Evolutionary conservation across 2,888 invertebrate genomes (phyloP), one percentile per base, ranked within the genome.

Genomic region (Lasius fuliginosus): DNA sequence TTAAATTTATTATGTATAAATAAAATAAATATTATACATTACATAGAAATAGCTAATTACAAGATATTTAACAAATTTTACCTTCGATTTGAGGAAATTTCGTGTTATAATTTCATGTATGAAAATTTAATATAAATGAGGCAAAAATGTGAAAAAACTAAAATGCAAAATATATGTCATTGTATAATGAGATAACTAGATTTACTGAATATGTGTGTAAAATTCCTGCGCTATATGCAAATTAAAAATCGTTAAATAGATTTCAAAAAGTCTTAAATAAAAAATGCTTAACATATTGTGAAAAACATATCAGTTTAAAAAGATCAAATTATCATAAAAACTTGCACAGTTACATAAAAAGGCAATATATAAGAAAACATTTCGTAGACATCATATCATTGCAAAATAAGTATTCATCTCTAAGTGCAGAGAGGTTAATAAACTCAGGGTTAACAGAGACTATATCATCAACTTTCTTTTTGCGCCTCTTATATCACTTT

Each of bases 11-110:
- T 73, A 9, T 18, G 15, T 18, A 9, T 2, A 40, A 36, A 4
- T 11, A 27, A 56, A 56, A 58, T 73, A 58, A 58, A 46, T 68
- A 3, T 64, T 42, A 3, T 9, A 36, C 23, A 4, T 46, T 27
- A 67, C 9, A 5, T 12, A 36, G 9, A 30, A 36, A 42, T 46
- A 23, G 23, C 2, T 36, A 42, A 30, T 46, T 42, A 60, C 18
- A 60, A 36, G 1, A 60, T 74, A 74, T 74, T 74, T 30, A 74
- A 71, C n/a, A 6, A 12, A 49, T 53, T 53, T 53, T n/a, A 53
- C 8, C n/a, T 53, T 53, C 2, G n/a, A 53, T 46, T 46, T 46
- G 18, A n/a, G 53, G 12, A 58, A 58, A 40, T 74, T 46, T 3
- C 33, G 9, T 9, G 11, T 64, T 46, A 62, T 62, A 62, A 46